Base-by-base conservation (phyloP, 1,140 invertebrate genomes). In the Hydropsyche tenuis region DNA sequence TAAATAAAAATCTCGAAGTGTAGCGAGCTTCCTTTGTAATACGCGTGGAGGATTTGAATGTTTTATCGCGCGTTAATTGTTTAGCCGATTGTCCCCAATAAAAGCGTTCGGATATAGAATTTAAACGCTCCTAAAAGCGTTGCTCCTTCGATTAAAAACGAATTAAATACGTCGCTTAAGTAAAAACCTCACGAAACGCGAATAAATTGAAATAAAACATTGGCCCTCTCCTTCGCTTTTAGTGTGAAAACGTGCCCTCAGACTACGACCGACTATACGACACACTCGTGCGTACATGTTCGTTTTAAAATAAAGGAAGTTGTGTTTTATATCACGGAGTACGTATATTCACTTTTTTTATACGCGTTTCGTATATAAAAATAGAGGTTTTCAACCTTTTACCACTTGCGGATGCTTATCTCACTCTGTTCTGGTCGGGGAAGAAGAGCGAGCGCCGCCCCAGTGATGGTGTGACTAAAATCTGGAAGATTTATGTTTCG, bases 1-100 rank as follows among this genome's bases (percentile, higher is more conserved):
- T n/a, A n/a, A n/a, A n/a, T 37, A 4, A 9, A 37, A 37, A 37
- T 37, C 30, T 3, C 3, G 9, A 37, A 37, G 3, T 4, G 30
- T 37, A n/a, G n/a, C 9, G 3, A 37, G 9, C 30, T 37, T 37
- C 30, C 30, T 37, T 9, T 3, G 30, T 37, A 37, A 37, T 37
- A 9, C 9, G 30, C 9, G 42, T 48, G 43, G 25, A 51, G 23
- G 25, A 12, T 20, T 23, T 46, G 30, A 22, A 9, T 72, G 64
- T 72, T 75, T 73, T 73, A 73, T 75, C 71, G 51, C 60, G 62
- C 56, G 70, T 46, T 66, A 75, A 75, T 73, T 63, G 70, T 73
- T 73, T 73, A 37, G 48, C 42, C 68, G 42, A 73, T 75, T 75
- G 71, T 70, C 53, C 46, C 45, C 46, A 72, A 73, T 65, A 30